These are phyloP conservation scores for Harpalus rufipes DNA, from an alignment of 2,888 invertebrate species.

Conservation along the genomic window DNA sequence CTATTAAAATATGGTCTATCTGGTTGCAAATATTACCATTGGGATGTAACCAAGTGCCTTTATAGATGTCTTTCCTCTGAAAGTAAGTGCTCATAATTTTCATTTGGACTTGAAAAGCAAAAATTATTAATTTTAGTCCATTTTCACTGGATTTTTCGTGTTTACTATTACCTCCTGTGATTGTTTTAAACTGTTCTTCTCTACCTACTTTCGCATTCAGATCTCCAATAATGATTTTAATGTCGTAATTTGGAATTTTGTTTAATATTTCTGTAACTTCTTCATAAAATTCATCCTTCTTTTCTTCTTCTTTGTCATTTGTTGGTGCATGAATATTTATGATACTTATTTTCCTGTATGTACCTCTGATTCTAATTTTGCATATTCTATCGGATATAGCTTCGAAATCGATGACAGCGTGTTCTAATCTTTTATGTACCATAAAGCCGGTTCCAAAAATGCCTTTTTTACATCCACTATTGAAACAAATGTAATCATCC, in stretches of 20 bases:
- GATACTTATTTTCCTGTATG: too few relatives aligned
- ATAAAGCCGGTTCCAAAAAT: not conserved
- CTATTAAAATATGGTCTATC: slow-evolving; percentile 60
- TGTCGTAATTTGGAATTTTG: slow-evolving; percentile 9
- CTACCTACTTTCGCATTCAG: too few relatives aligned
- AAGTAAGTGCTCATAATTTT: slow-evolving; percentile 65
- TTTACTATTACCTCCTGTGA: slow-evolving; percentile 56
- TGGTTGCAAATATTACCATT: too few relatives aligned
- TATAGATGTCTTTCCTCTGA: slow-evolving; percentile 63
- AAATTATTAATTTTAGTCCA: slow-evolving; percentile 64
- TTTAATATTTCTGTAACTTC: slow-evolving; percentile 13
- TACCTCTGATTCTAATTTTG: too few relatives aligned
- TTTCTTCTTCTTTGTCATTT: slow-evolving; percentile 9
- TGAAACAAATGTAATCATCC: slow-evolving; percentile 3
- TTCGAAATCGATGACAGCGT: too few relatives aligned
- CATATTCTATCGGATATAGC: too few relatives aligned
- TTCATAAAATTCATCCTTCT: slow-evolving; percentile 6
- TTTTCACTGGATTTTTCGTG: slow-evolving; percentile 62
- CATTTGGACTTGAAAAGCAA: slow-evolving; percentile 63
- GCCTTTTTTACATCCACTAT: not conserved
- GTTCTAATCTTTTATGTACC: not conserved
- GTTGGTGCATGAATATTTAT: slow-evolving; percentile 24
- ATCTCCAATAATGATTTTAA: too few relatives aligned
- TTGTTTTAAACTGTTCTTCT: too few relatives aligned
- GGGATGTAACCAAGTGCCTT: slow-evolving; percentile 64